Percentiles rank a stretch among this genome's conserved stretches.
Conservation (phyloP, 2,888 invertebrate genomes). For the Sarcophaga variegata region DNA sequence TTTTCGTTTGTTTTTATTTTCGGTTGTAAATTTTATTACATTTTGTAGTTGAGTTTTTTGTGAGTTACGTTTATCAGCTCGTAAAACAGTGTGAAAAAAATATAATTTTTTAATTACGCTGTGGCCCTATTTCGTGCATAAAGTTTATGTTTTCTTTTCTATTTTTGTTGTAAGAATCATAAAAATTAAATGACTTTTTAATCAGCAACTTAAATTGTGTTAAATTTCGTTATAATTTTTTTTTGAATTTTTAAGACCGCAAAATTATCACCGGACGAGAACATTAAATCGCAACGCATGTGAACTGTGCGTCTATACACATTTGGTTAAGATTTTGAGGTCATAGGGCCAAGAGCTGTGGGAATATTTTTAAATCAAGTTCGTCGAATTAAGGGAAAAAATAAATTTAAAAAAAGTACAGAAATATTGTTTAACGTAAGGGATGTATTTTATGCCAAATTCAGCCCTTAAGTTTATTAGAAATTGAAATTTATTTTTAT, state of each 20-base stretch:
- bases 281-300: too few species aligned
- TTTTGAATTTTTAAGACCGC: conserved; percentile 20
- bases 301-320: too few species aligned
- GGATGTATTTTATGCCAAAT: too few species aligned
- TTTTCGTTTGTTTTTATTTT: neutral
- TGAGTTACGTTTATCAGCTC: conserved; percentile 1
- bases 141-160: neutral
- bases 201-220: conserved; percentile 25
- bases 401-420: too few species aligned
- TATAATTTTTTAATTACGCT: neutral
- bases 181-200: conserved; percentile 45
- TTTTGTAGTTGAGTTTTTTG: neutral
- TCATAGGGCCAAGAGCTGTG: too few species aligned
- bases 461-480: too few species aligned
- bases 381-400: too few species aligned
- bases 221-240: conserved; percentile 5
- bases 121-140: neutral
- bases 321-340: too few species aligned
- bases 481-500: too few species aligned
- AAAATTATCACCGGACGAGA: conserved; percentile 33
- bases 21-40: conserved; percentile 33
- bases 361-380: too few species aligned
- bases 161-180: conserved; percentile 20
- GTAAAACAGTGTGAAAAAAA: conserved; percentile 21
- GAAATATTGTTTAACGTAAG: too few species aligned